Conservation (phyloP, 1,140 invertebrate genomes). For the Zaprionus ghesquierei region DNA sequence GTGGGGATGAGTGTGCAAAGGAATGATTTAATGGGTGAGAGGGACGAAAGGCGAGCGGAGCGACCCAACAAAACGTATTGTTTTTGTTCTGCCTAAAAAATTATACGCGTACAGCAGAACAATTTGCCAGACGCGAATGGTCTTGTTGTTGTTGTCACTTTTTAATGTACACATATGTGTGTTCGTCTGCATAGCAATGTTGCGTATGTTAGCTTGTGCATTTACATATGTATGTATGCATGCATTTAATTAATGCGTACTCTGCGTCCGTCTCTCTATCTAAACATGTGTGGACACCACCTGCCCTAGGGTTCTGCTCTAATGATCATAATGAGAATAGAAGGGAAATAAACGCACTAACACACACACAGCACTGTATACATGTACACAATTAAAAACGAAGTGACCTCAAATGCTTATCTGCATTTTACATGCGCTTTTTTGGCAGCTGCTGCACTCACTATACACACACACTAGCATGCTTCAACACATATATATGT, state of each 20-base stretch:
- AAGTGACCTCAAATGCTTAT: conserved; percentile 49
- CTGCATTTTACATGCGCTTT: conserved; percentile 57
- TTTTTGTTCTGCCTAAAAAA: conserved; percentile 42
- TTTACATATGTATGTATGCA: conserved; percentile 8
- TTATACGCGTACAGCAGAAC: conserved; percentile 44
- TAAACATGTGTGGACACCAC: conserved; percentile 68
- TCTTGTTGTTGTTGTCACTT: conserved; percentile 33
- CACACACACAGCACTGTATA: conserved; percentile 11
- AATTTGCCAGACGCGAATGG: conserved; percentile 36
- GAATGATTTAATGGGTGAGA: not conserved
- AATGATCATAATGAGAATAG: conserved; percentile 61
- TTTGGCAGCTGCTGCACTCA: conserved; percentile 57
- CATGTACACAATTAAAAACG: conserved; percentile 41
- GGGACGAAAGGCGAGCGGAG: not conserved
- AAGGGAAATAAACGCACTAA: conserved; percentile 36
- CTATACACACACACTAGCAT: conserved; percentile 37
- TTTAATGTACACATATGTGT: conserved; percentile 10
- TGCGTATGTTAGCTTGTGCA: conserved; percentile 15
- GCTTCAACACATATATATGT: conserved; percentile 2
- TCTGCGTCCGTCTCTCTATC: conserved; percentile 14
- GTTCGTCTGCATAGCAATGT: conserved; percentile 14
- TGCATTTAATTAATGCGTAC: conserved; percentile 70
- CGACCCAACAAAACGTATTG: conserved; percentile 33
- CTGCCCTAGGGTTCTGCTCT: conserved; percentile 74
- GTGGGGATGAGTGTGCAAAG: not conserved